A percentile compares a stretch with the other conserved stretches of the same genome.
phyloP scores from a whole-genome alignment of 2,113 vertebrate species.

The Rhinolophus ferrumequinum region DNA sequence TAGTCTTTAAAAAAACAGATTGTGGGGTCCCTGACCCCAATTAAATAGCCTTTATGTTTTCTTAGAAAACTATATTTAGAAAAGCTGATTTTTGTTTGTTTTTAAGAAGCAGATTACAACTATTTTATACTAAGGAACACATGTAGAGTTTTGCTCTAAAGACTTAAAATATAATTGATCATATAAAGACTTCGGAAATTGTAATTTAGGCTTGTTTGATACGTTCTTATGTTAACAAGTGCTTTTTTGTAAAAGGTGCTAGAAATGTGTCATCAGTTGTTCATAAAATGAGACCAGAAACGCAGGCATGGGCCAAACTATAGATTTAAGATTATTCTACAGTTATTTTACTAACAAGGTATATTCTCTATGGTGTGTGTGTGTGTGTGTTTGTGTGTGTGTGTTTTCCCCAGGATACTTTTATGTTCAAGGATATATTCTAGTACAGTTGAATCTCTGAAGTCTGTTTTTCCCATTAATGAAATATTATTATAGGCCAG shows the following conservation, averaged over 20 bases:
- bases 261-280: constrained; percentile 95
- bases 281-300: constrained; percentile 84
- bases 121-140: constrained; percentile 4
- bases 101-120: neutral
- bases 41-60: constrained; percentile 29
- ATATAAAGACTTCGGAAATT: neutral
- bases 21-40: neutral
- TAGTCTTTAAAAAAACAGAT: neutral
- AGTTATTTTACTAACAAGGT: neutral
- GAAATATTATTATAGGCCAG: neutral
- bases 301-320: neutral
- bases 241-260: constrained; percentile 88
- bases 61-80: constrained; percentile 28
- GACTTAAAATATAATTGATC: neutral
- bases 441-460: neutral
- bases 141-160: constrained; percentile 9
- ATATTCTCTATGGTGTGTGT: neutral
- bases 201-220: constrained; percentile 8
- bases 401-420: neutral
- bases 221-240: neutral
- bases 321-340: neutral
- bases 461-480: neutral
- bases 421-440: neutral
- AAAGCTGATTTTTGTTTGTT: constrained; percentile 23
- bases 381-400: neutral